Evolutionary conservation across 2,888 invertebrate species (phyloP).

Genomic region (Gisinianus flammeolus): DNA sequence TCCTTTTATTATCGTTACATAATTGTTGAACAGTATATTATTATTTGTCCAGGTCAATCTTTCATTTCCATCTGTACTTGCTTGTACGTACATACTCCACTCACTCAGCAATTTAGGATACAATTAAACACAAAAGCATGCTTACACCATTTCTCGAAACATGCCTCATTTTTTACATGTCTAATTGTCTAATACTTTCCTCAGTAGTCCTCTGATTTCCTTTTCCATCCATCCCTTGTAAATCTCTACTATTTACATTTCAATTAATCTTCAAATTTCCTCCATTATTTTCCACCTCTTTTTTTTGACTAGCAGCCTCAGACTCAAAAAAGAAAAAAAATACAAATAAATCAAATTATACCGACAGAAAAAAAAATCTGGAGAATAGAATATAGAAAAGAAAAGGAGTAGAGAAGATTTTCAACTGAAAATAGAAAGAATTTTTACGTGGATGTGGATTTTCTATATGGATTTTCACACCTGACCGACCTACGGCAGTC

Average conservation of each 20-base stretch:
- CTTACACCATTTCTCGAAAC: not conserved
- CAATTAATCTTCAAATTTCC: not conserved
- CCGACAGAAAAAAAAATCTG: not conserved
- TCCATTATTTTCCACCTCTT: not conserved
- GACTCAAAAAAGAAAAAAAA: no score
- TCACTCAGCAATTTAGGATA: not conserved
- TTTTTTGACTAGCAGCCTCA: no score
- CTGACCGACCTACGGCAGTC: constrained; percentile 33
- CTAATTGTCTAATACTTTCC: not conserved
- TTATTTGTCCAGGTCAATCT: no score
- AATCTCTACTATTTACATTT: not conserved
- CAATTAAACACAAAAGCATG: not conserved
- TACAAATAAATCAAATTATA: no score
- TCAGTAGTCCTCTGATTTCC: not conserved
- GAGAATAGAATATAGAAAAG: not conserved
- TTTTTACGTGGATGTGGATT: not conserved
- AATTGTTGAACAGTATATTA: not conserved
- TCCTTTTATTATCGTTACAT: not conserved
- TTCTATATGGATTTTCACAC: constrained; percentile 29
- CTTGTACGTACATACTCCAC: not conserved
- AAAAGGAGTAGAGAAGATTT: not conserved
- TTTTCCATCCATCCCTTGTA: not conserved
- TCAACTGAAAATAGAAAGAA: no score
- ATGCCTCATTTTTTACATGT: not conserved
- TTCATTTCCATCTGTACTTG: no score